Evolutionary conservation across 2,888 invertebrate genomes (phyloP), one percentile per base, ranked within the genome.

Genomic region (Zele albiditarsus): DNA sequence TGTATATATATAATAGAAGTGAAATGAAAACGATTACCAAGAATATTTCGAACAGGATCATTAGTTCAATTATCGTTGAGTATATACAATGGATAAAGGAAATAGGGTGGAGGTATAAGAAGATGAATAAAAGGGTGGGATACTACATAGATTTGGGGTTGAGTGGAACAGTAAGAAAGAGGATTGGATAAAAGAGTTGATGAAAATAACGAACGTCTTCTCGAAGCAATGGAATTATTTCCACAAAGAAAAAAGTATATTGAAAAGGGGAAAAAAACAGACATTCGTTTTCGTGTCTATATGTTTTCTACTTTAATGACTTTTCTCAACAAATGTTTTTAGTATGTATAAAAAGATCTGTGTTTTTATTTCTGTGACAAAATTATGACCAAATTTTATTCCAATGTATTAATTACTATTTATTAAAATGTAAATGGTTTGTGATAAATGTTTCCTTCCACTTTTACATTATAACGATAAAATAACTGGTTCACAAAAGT

Each of bases 11-110:
- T 65, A 65, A 27, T 38, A 23, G 14, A 38, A 38, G 42, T 67
- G 46, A n/a, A 67, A 20, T 49, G 42, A 25, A 42, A 67, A 78
- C 82, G 84, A 85, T 86, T 86, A 86, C 84, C 79, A 80, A 79
- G 86, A 85, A 80, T 82, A 86, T 86, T 86, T 84, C 80, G 82
- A 82, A 82, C 82, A 81, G 82, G 86, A 87, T 86, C 87, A 87
- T 88, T 87, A 87, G 86, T 83, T 86, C 88, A 88, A 88, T 88
- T 88, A 88, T 86, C 85, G 86, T 85, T 84, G 84, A 84, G 85
- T 80, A 20, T 72, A 73, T 80, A 86, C 86, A 87, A 86, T 86
- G 82, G 82, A 82, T 82, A 81, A 10, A 20, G 23, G 33, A 63
- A 33, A 3, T 63, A 23, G 14, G 28, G 62, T 53, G 53, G 8